phyloP scores from a whole-genome alignment of 2,888 invertebrate species.

The Augiades crinisus region DNA sequence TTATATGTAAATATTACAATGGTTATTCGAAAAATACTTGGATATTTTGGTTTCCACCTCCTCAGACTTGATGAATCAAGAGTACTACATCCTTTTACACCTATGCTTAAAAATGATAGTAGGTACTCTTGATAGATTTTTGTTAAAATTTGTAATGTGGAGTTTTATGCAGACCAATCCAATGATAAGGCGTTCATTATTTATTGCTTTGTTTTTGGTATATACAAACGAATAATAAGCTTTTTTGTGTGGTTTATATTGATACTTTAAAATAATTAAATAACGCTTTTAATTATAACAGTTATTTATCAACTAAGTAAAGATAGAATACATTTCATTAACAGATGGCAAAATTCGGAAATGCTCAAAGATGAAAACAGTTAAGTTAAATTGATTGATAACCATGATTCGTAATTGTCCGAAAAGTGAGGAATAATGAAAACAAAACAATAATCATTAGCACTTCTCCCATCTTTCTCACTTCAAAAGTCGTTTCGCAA shows the following conservation, averaged over 20 bases:
- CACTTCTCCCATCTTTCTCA: constrained; percentile 70
- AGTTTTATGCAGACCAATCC: too few species aligned
- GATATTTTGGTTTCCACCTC: too few species aligned
- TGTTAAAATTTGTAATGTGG: too few species aligned
- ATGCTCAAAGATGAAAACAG: background rate
- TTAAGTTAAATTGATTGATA: constrained; percentile 22
- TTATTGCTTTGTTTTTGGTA: too few species aligned
- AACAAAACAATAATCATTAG: constrained; percentile 73
- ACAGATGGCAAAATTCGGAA: background rate
- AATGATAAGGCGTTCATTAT: too few species aligned
- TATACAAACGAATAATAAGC: background rate
- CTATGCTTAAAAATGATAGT: too few species aligned
- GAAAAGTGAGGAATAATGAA: constrained; percentile 30
- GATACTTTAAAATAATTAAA: background rate
- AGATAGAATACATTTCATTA: background rate
- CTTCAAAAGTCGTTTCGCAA: constrained; percentile 73
- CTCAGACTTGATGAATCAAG: too few species aligned
- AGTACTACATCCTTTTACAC: too few species aligned
- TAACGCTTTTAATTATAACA: background rate
- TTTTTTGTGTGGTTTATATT: background rate
- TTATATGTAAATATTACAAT: background rate
- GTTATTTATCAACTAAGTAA: background rate
- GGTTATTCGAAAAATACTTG: too few species aligned
- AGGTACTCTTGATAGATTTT: too few species aligned
- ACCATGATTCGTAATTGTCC: constrained; percentile 9